Evolutionary conservation across 1,140 invertebrate genomes (phyloP), one percentile per base, ranked within the genome.

Genomic region (Stegodyphus dumicola): DNA sequence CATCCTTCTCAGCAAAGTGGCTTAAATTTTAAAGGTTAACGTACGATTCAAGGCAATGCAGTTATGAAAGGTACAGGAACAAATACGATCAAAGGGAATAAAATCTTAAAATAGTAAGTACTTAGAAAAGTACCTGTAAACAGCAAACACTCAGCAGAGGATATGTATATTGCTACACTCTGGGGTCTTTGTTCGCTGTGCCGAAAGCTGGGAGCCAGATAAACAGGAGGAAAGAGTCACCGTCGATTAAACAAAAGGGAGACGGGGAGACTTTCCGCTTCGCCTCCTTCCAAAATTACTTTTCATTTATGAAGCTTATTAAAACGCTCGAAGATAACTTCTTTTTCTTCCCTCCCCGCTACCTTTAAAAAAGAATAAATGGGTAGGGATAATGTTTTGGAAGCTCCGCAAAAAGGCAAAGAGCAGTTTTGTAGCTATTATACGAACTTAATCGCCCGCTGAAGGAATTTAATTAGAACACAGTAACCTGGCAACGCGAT

Each of bases 271-370:
- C 48, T 74, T 75, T 52, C 71, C 56, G 71, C 17, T 77, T 77
- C 75, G 48, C 49, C 15, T 77, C 75, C n/a, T 66, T 67, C 17
- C 70, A n/a, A 75, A 83, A 83, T 83, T 83, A 83, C 80, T 83
- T 83, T 83, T 75, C 80, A 67, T 75, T 83, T 83, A 83, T 75
- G 71, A 75, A 75, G 70, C 80, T 83, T 83, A 83, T 74, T 83
- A 83, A 75, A 83, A 75, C 56, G 48, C 60, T 74, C 17, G 56
- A 67, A 83, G 71, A 83, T 83, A 75, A 66, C 48, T 67, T 65
- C 71, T 53, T 64, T 18, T 13, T 7, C 54, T n/a, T 73, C 69
- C 60, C 54, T 49, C 56, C 52, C 4, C 49, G 51, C 17, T 17
- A 15, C n/a, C 7, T 67, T 67, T 17, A 13, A 7, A 67, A 7